These are phyloP conservation scores for Lophius americanus DNA, from an alignment of 2,797 vertebrate species.

Conservation along the genomic window DNA sequence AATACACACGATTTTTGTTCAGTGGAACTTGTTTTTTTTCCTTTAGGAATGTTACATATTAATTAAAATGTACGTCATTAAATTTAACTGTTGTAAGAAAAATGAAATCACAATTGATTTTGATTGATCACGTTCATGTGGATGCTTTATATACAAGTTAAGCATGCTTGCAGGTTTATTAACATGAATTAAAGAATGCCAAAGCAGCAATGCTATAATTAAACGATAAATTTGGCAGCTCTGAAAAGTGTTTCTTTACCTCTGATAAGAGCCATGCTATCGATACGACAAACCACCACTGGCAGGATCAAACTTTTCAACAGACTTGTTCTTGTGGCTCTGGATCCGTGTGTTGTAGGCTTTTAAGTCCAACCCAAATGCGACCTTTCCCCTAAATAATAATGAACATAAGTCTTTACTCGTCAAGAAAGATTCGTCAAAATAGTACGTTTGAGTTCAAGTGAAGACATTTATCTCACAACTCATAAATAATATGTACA, in stretches of 20 bases:
- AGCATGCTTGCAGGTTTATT: no score
- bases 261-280: conserved; percentile 80
- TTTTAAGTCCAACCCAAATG: not conserved
- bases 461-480: fast-evolving
- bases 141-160: no score
- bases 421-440: conserved; percentile 52
- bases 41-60: no score
- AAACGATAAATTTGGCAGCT: not conserved
- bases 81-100: no score
- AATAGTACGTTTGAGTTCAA: not conserved
- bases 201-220: not conserved
- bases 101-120: no score
- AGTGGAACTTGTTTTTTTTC: no score
- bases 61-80: no score
- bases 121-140: no score
- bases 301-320: conserved; percentile 11
- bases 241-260: conserved; percentile 60
- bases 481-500: fast-evolving
- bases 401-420: not conserved
- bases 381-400: conserved; percentile 74
- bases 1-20: not conserved
- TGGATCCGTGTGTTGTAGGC: no score
- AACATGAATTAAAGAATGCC: not conserved
- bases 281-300: conserved; percentile 4
- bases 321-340: not conserved